Conservation (phyloP, 2,888 invertebrate species). For the Theristus sp. region DNA sequence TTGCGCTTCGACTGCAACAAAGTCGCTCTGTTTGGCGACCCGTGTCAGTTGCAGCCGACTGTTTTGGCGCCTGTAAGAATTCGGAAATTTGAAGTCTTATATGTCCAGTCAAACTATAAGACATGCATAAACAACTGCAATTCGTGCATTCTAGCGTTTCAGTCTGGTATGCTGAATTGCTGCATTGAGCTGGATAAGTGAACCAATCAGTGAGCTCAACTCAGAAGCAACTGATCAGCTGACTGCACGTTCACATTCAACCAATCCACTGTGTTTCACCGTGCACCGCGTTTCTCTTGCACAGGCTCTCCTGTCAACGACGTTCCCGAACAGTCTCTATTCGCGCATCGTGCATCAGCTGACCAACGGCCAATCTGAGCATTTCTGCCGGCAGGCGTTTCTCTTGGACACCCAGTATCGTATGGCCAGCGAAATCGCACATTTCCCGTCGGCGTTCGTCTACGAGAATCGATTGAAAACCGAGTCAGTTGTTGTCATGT, state of each 20-base stretch:
- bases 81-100: too few species aligned
- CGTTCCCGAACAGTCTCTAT: not conserved
- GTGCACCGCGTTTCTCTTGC: too few species aligned
- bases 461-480: not conserved
- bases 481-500: not conserved
- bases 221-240: too few species aligned
- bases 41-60: not conserved
- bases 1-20: not conserved
- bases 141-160: too few species aligned
- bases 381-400: not conserved
- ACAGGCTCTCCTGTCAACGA: not conserved
- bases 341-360: not conserved
- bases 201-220: too few species aligned
- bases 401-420: slow-evolving; percentile 1
- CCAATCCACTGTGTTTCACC: too few species aligned
- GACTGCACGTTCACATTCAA: too few species aligned
- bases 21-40: slow-evolving; percentile 1
- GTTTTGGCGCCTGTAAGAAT: too few species aligned
- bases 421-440: not conserved
- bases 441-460: not conserved
- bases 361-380: not conserved
- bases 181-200: too few species aligned
- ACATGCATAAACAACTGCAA: too few species aligned
- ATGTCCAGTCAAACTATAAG: too few species aligned
- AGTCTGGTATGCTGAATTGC: too few species aligned